Base-by-base conservation (phyloP, 2,888 invertebrate species). In the Stomorhina lunata region DNA sequence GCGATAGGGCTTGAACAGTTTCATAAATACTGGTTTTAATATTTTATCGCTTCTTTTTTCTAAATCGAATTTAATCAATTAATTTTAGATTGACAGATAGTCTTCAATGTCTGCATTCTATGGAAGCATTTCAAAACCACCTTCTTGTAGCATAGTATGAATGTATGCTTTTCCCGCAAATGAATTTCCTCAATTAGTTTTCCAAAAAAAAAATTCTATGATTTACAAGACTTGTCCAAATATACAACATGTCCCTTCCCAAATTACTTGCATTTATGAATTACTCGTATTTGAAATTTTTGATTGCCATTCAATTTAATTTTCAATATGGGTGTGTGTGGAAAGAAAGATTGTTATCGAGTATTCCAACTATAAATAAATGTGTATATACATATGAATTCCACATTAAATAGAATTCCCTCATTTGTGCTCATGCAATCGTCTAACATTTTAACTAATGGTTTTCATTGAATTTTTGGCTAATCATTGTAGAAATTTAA, bases 261-360 rank as follows among this genome's bases (percentile, higher is more conserved):
- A 61, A 53, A 63, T 73, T 61, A 63, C 61, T 73, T 73, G 63
- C 73, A 63, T 65, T 73, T 37, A 50, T 50, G n/a, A n/a, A n/a
- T n/a, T n/a, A n/a, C n/a, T n/a, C n/a, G n/a, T 48, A 37, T 29
- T 25, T 7, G 17, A 29, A 32, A 45, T 22, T n/a, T 34, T 40
- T 10, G 17, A 43, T 55, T 50, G 15, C 37, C n/a, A 27, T 63
- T 63, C 17, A 63, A 29, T 73, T 7, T 27, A 12, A 10, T 15
- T n/a, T 48, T n/a, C n/a, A n/a, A 59, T 59, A 17, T 69, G 34
- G 69, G 63, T 17, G 25, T 63, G 29, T 43, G 1, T n/a, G n/a
- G n/a, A n/a, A n/a, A n/a, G n/a, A 17, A 2, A 17, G 27, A 29
- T 17, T 4, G 10, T 2, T 17, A 17, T 27, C 17, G 29, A 29